phyloP scores from a whole-genome alignment of 2,113 vertebrate species.

The Rhinogobius similis region DNA sequence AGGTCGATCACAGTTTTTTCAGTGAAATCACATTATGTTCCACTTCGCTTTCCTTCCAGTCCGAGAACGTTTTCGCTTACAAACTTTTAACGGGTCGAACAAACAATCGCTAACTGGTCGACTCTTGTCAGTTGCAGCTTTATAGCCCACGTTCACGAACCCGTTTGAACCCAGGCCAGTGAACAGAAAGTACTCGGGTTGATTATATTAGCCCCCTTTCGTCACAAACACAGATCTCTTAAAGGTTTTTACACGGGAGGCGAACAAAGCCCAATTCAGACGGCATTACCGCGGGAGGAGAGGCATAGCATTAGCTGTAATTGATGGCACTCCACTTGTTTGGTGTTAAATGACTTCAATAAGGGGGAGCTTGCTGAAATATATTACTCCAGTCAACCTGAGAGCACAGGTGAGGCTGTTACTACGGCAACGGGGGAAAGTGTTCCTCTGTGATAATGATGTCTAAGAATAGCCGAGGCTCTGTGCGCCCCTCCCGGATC shows the following conservation, averaged over 20 bases:
- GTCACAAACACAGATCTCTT: slow-evolving; percentile 46
- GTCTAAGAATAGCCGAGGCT: slow-evolving; percentile 50
- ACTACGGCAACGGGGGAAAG: slow-evolving; percentile 59
- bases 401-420: slow-evolving; percentile 73
- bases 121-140: no score
- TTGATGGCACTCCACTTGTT: slow-evolving; percentile 72
- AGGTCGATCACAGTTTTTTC: no score
- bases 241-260: slow-evolving; percentile 42
- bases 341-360: slow-evolving; percentile 79
- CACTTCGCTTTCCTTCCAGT: no score
- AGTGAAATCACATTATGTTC: no score
- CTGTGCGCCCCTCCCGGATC: neutral
- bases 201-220: slow-evolving; percentile 60
- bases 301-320: slow-evolving; percentile 69
- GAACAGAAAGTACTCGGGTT: slow-evolving; percentile 57
- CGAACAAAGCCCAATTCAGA: slow-evolving; percentile 63
- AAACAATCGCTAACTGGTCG: no score
- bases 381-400: slow-evolving; percentile 71
- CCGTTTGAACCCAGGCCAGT: no score
- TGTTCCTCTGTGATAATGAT: slow-evolving; percentile 61
- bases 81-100: no score
- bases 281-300: slow-evolving; percentile 56
- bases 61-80: no score
- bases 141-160: no score
- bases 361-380: slow-evolving; percentile 62